Percentiles rank a stretch among this genome's conserved stretches.
phyloP scores from a whole-genome alignment of 1,140 invertebrate species.

The Ephestia elutella region DNA sequence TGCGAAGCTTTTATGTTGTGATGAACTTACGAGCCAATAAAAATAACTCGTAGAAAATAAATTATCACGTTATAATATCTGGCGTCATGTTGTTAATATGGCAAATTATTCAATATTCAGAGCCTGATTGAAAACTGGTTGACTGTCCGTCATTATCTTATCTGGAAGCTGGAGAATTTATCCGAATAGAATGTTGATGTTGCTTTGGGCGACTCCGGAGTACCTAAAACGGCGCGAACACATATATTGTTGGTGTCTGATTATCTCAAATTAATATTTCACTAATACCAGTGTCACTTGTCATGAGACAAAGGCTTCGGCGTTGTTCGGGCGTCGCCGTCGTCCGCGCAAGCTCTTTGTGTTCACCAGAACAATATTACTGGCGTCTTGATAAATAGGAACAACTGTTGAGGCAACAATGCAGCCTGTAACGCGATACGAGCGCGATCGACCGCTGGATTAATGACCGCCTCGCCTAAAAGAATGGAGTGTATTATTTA shows the following conservation, averaged over 20 bases:
- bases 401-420: slow-evolving; percentile 66
- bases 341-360: slow-evolving; percentile 41
- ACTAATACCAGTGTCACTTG: slow-evolving; percentile 49
- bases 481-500: slow-evolving; percentile 73
- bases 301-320: slow-evolving; percentile 49
- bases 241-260: slow-evolving; percentile 10
- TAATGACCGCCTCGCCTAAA: slow-evolving; percentile 70
- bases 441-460: slow-evolving; percentile 64
- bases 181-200: neutral
- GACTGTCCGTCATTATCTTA: neutral
- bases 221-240: neutral
- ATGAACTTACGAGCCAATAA: neutral
- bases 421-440: slow-evolving; percentile 64
- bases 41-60: neutral
- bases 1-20: neutral
- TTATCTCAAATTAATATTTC: slow-evolving; percentile 44
- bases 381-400: slow-evolving; percentile 68
- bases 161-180: neutral
- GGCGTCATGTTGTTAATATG: neutral
- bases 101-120: neutral
- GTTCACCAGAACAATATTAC: slow-evolving; percentile 63
- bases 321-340: slow-evolving; percentile 40
- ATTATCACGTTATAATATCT: neutral
- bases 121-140: neutral
- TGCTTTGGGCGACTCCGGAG: neutral